Evolutionary conservation across 2,797 vertebrate genomes (phyloP).

Genomic region (Paedocypris micromegethes): DNA sequence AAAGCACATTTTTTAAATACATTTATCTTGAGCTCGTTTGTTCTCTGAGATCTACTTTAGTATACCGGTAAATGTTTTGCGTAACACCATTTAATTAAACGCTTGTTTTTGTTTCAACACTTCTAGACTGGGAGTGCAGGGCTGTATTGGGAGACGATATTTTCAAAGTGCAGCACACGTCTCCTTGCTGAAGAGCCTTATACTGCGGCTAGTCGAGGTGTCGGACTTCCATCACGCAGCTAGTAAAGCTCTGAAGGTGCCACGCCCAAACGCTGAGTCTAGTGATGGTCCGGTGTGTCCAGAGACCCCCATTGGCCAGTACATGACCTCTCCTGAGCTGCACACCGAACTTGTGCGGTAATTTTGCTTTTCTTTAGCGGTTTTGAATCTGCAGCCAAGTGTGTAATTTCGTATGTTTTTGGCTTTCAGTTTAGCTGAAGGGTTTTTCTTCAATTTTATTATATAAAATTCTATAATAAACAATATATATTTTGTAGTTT

Average conservation of each 20-base stretch:
- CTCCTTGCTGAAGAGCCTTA: slow-evolving; percentile 79
- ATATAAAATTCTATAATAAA: too few species aligned
- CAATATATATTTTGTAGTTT: too few species aligned
- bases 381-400: too few species aligned
- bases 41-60: not conserved
- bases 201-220: slow-evolving; percentile 79
- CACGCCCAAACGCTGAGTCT: slow-evolving; percentile 60
- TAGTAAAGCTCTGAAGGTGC: slow-evolving; percentile 82
- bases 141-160: slow-evolving; percentile 88
- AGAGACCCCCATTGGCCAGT: slow-evolving; percentile 48
- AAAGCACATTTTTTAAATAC: too few species aligned
- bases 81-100: not conserved
- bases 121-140: slow-evolving; percentile 78
- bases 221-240: slow-evolving; percentile 93
- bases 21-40: too few species aligned
- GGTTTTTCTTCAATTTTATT: too few species aligned
- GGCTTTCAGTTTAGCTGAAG: too few species aligned
- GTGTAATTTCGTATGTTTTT: too few species aligned
- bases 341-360: slow-evolving; percentile 92
- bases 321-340: slow-evolving; percentile 84
- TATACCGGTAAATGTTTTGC: not conserved
- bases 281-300: slow-evolving; percentile 58
- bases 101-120: not conserved
- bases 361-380: not conserved
- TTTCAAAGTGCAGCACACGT: slow-evolving; percentile 78